Evolutionary conservation across 1,140 invertebrate species (phyloP), one percentile per base, ranked within the genome.

Genomic region (Megalopta genalis): DNA sequence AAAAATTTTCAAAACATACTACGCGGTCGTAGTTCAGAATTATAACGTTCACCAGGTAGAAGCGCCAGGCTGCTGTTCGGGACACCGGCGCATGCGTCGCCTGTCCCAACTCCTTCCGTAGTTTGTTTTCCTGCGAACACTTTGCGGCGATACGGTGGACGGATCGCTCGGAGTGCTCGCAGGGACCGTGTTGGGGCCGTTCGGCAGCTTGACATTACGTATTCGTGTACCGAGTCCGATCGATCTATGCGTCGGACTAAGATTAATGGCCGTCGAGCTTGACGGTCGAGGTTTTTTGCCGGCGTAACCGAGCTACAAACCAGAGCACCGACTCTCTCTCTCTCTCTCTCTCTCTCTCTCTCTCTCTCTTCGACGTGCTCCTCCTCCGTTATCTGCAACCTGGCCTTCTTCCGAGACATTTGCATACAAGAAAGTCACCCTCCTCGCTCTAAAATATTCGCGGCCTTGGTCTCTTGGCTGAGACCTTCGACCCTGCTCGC

Each of bases 241-340:
- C 84, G 84, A 85, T 86, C 83, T 85, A 81, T 85, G 84, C 84
- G 54, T 37, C 46, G 37, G 83, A 86, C 83, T 79, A 86, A 86
- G 84, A 86, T 86, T 86, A 86, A 86, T 86, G 80, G 83, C 37
- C 54, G 68, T 82, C 71, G 75, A 82, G 84, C 72, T 85, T 85
- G 83, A 85, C 84, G 72, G 25, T 27, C 69, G 23, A 59, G 71
- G 75, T 85, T 85, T 86, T 32, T 81, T 72, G 68, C 80, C 77
- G 71, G 60, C 66, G 52, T 57, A n/a, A 10, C 64, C 49, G 46
- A 68, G 57, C 37, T 14, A 39, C 46, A 16, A 57, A 57, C 52
- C 77, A 32, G 62, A 32, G 32, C 32, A 32, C 54, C 7, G 54
- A n/a, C 21, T 6, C 39, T 25, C 18, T 66, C 27, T 71, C 32